Conservation (phyloP, 2,888 invertebrate genomes). For the Conomelus anceps region DNA sequence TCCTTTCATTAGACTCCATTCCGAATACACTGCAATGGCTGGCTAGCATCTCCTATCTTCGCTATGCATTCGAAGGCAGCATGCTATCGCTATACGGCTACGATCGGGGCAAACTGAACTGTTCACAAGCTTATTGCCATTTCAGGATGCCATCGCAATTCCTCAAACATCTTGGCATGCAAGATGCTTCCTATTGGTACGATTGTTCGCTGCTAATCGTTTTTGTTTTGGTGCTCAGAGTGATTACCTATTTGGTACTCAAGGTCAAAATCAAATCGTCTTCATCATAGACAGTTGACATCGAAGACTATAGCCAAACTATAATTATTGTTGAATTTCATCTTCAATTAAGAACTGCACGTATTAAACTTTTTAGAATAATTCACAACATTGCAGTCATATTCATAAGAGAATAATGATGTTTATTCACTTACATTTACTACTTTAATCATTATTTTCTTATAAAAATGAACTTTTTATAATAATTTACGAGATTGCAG, state of each 20-base stretch:
- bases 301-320: neutral
- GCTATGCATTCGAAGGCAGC: conserved; percentile 88
- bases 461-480: too few species aligned
- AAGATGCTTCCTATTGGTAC: conserved; percentile 61
- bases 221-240: conserved; percentile 70
- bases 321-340: too few species aligned
- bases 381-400: too few species aligned
- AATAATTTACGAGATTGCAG: too few species aligned
- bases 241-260: conserved; percentile 74
- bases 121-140: conserved; percentile 56
- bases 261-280: conserved; percentile 18
- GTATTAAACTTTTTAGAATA: too few species aligned
- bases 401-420: too few species aligned
- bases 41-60: conserved; percentile 81
- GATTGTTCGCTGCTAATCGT: conserved; percentile 75
- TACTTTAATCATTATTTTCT: too few species aligned
- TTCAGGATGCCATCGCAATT: conserved; percentile 42
- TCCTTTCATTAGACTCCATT: conserved; percentile 86
- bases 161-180: conserved; percentile 79
- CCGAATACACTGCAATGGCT: conserved; percentile 84
- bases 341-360: too few species aligned
- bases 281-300: neutral
- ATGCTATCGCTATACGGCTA: conserved; percentile 88
- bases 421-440: too few species aligned
- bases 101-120: conserved; percentile 71